phyloP scores from a whole-genome alignment of 2,797 vertebrate genomes.

The Phrynocephalus forsythii region DNA sequence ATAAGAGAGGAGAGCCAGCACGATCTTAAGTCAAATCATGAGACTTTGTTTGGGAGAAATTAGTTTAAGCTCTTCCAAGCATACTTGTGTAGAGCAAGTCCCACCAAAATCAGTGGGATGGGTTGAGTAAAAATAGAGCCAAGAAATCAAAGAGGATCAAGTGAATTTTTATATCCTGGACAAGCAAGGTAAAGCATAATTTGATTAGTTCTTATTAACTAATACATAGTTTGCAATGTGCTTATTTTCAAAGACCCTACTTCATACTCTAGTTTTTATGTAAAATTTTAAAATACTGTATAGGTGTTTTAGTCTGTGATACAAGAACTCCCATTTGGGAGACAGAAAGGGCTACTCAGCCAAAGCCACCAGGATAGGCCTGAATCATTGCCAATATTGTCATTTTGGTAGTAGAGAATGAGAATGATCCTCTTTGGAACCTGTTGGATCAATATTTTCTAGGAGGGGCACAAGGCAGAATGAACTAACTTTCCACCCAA shows the following conservation, averaged over 20 bases:
- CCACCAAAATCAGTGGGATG: background rate
- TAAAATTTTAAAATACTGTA: background rate
- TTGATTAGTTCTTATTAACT: background rate
- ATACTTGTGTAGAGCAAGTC: background rate
- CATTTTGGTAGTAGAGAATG: background rate
- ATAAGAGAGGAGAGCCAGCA: background rate
- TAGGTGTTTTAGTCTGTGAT: background rate
- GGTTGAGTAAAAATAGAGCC: background rate
- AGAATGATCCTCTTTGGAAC: background rate
- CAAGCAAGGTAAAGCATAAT: no score
- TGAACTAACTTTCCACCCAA: background rate
- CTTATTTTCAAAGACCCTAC: background rate
- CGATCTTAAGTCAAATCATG: background rate
- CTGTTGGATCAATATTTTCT: background rate
- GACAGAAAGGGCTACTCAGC: background rate
- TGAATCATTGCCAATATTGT: background rate
- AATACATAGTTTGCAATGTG: background rate
- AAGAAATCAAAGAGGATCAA: background rate
- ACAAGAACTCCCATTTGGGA: background rate
- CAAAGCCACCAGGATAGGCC: no score
- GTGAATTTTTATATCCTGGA: background rate
- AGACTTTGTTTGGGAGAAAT: background rate
- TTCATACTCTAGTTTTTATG: background rate
- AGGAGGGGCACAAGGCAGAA: background rate
- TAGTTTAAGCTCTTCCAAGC: background rate